Evolutionary conservation across 2,888 invertebrate genomes (phyloP), one percentile per base, ranked within the genome.

Genomic region (Macropis europaea): DNA sequence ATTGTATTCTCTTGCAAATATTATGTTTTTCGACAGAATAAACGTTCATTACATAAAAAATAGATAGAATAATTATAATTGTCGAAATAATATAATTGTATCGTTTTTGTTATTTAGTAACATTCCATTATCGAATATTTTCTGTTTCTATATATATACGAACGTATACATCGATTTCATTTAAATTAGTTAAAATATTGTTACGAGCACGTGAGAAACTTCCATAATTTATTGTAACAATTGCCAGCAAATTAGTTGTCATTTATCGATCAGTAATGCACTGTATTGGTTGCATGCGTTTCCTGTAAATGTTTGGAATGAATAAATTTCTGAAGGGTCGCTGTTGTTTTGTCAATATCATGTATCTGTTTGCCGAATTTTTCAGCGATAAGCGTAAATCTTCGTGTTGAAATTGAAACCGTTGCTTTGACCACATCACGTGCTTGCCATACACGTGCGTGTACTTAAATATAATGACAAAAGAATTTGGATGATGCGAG

Each of bases 261-360:
- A 13, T 26, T 43, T 34, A 7, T 26, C 13, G n/a, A 1, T 42
- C 24, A 17, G 9, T 30, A 30, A 17, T 17, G 1, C 7, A 1
- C 22, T 61, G 11, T 42, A 11, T 17, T 22, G 11, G 7, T 47
- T 19, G 3, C 17, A 62, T 11, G 26, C 13, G 34, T 54, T 61
- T 52, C n/a, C 13, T 60, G 11, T 28, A 52, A 42, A 62, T 22
- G 32, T 19, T 40, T 4, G 7, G 34, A 19, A 28, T 40, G 30
- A 54, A 67, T 30, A 54, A 67, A 54, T 45, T 66, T 30, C 5
- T 15, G 2, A 30, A 19, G 17, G 19, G 11, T 36, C 38, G 45
- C 17, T 26, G 40, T 47, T 67, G 62, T 67, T 67, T 61, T 62
- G 4, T 62, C 53, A 66, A 52, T 61, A 67, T 40, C 54, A 11